Percentiles rank a stretch among this genome's conserved stretches.
Conservation (phyloP, 2,888 invertebrate species). For the Muschampia plurimacula region DNA sequence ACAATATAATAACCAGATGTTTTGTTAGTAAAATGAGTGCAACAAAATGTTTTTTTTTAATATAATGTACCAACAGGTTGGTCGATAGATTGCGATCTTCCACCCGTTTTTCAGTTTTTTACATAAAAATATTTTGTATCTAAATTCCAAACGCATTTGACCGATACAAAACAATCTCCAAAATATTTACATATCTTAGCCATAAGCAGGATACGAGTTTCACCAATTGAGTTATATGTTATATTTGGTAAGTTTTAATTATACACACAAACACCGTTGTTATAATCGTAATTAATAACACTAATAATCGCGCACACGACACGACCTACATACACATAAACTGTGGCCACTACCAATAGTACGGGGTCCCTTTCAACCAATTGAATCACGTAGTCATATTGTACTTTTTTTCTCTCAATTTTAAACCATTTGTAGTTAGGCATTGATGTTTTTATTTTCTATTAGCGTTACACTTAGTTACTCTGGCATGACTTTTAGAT, state of each 20-base stretch:
- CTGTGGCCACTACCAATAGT: slow-evolving; percentile 62
- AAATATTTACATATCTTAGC: too few relatives aligned
- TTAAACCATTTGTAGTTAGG: slow-evolving; percentile 54
- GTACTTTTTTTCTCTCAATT: slow-evolving; percentile 52
- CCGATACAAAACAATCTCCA: too few relatives aligned
- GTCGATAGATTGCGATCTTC: too few relatives aligned
- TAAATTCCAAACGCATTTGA: too few relatives aligned
- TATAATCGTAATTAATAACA: slow-evolving; percentile 4
- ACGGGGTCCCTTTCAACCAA: slow-evolving; percentile 57
- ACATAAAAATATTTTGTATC: too few relatives aligned
- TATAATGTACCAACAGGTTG: too few relatives aligned
- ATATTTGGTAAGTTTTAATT: background rate
- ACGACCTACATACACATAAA: slow-evolving; percentile 45
- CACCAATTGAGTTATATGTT: background rate
- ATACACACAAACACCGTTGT: slow-evolving; percentile 1
- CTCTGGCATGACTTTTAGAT: slow-evolving; percentile 56
- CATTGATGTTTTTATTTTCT: slow-evolving; percentile 49
- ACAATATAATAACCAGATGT: background rate
- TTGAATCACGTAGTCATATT: slow-evolving; percentile 63
- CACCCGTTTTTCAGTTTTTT: too few relatives aligned
- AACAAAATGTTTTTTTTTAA: background rate
- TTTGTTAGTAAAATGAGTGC: background rate
- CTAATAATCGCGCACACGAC: slow-evolving; percentile 18
- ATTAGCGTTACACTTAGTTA: slow-evolving; percentile 54
- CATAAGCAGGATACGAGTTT: background rate